Base-by-base conservation (phyloP, 2,888 invertebrate genomes). In the Drosophila borborema region DNA sequence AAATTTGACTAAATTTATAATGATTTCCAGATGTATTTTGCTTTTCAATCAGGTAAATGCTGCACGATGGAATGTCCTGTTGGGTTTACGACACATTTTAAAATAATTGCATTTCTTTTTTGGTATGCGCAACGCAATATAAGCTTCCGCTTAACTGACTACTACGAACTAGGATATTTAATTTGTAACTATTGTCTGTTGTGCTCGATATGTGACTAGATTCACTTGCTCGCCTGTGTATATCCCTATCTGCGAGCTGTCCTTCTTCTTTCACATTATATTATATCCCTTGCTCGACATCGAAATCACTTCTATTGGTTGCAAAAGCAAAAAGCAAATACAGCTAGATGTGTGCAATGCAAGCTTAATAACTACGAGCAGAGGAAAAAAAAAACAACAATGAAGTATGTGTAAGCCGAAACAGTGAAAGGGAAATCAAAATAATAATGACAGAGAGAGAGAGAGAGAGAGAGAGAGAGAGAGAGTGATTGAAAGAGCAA, bases 1-100 rank as follows among this genome's bases (percentile, higher is more conserved):
- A 81, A 88, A 88, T 89, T 89, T 86, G 55, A 61, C 70, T 87
- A 89, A 85, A 85, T 85, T 85, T 87, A 20, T 20, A 20, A 1
- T 20, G 20, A 20, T 20, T 20, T 1, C 20, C 20, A 20, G 20
- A 20, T 20, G 20, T 20, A 20, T 20, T 20, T 20, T 20, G 20
- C 20, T 20, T 20, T 20, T 2, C 20, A 20, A 20, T 20, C 20
- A 20, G 20, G 20, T 20, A n/a, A 20, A 2, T 20, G 20, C 20
- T 20, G 20, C 20, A 20, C 20, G 20, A 20, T 20, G 20, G 20
- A 20, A 20, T 20, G 20, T n/a, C n/a, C n/a, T n/a, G n/a, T n/a
- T n/a, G n/a, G n/a, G n/a, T n/a, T n/a, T n/a, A n/a, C n/a, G n/a
- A n/a, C n/a, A n/a, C n/a, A n/a, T n/a, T n/a, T n/a, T n/a, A n/a